phyloP scores from a whole-genome alignment of 2,888 invertebrate genomes.

The Lasioglossum calceatum region DNA sequence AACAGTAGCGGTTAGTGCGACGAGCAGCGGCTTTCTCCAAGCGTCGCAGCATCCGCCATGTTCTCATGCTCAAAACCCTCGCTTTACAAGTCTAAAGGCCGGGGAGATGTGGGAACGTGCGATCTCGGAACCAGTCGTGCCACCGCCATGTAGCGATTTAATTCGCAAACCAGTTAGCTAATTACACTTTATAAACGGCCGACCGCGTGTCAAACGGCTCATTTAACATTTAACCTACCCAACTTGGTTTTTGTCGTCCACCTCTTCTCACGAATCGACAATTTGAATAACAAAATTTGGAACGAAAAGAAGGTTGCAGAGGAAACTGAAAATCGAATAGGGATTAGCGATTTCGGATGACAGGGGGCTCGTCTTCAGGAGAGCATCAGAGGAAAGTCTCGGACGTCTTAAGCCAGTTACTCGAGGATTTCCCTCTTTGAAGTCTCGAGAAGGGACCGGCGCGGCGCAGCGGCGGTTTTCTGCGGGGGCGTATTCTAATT shows the following conservation, averaged over 20 bases:
- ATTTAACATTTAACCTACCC: constrained; percentile 13
- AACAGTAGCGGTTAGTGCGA: neutral
- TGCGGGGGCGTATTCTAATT: constrained; percentile 70
- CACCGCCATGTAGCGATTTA: neutral
- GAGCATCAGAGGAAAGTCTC: constrained; percentile 34
- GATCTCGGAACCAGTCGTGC: neutral
- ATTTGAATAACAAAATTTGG: neutral
- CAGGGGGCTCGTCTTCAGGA: neutral
- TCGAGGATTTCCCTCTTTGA: constrained; percentile 73
- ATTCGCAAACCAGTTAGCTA: neutral
- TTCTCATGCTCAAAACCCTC: neutral
- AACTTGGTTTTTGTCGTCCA: neutral
- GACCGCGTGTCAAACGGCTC: constrained; percentile 25
- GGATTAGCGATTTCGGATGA: neutral
- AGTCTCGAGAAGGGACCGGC: constrained; percentile 52
- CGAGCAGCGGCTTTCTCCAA: neutral
- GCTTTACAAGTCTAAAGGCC: neutral
- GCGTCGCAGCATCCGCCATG: neutral
- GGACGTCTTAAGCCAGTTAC: constrained; percentile 69
- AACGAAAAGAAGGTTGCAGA: neutral
- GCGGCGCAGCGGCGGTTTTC: constrained; percentile 58
- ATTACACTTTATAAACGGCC: constrained; percentile 4
- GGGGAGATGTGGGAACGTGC: neutral
- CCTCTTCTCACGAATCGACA: neutral
- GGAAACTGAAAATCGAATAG: neutral